phyloP scores from a whole-genome alignment of 1,140 invertebrate species.

The Ericerus pela region DNA sequence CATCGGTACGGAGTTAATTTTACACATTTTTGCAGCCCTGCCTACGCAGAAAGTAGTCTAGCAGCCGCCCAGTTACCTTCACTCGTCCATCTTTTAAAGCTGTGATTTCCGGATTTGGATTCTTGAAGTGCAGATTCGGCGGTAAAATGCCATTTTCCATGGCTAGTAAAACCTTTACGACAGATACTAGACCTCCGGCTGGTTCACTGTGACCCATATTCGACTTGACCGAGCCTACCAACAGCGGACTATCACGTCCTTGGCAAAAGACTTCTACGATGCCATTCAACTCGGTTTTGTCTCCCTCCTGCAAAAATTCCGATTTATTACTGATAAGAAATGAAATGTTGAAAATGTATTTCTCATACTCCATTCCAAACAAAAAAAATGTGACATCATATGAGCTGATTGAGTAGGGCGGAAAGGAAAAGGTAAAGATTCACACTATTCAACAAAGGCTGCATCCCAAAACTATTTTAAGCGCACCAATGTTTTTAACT shows the following conservation, averaged over 20 bases:
- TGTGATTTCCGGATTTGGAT: conserved; percentile 44
- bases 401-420: too few species aligned
- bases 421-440: too few species aligned
- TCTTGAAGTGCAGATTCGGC: conserved; percentile 42
- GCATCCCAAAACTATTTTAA: too few species aligned
- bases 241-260: conserved; percentile 36
- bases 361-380: too few species aligned
- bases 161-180: conserved; percentile 35
- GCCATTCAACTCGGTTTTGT: conserved; percentile 26
- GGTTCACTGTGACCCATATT: conserved; percentile 61
- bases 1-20: too few species aligned
- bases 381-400: too few species aligned
- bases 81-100: conserved; percentile 42
- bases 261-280: conserved; percentile 30
- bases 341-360: too few species aligned
- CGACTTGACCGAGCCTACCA: conserved; percentile 55
- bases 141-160: conserved; percentile 20
- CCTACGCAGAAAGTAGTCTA: too few species aligned
- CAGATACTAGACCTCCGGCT: conserved; percentile 40
- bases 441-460: too few species aligned
- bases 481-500: too few species aligned
- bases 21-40: too few species aligned
- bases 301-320: conserved; percentile 20
- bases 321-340: too few species aligned
- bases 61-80: conserved; percentile 28